These are phyloP conservation scores for Cyprinodon variegatus DNA, from an alignment of 2,113 vertebrate species.

Conservation along the genomic window DNA sequence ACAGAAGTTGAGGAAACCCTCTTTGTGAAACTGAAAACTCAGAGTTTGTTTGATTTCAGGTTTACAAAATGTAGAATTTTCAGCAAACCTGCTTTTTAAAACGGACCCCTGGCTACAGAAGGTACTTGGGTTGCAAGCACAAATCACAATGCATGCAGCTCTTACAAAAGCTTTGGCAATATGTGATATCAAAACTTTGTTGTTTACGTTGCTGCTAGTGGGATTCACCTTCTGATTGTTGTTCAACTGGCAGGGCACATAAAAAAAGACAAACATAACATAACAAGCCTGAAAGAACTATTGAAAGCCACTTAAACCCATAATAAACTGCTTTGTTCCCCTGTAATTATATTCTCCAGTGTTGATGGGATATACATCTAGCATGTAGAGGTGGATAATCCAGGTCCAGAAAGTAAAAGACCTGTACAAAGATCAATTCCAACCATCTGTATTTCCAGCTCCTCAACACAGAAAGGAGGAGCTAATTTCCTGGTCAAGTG, in stretches of 20 bases:
- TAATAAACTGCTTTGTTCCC: constrained; percentile 31
- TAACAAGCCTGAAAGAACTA: constrained; percentile 31
- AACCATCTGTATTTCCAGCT: too few species aligned
- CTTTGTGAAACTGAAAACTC: too few species aligned
- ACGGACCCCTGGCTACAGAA: constrained; percentile 5
- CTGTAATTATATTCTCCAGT: constrained; percentile 11
- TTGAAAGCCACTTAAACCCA: constrained; percentile 35
- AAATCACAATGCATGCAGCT: constrained; percentile 33
- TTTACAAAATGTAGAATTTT: too few species aligned
- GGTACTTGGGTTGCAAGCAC: constrained; percentile 35
- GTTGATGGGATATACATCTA: constrained; percentile 3
- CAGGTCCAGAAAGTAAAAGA: too few species aligned
- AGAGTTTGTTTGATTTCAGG: too few species aligned
- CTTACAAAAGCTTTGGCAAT: constrained; percentile 28
- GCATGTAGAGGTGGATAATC: too few species aligned
- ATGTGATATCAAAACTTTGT: constrained; percentile 43
- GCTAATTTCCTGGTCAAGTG: too few species aligned
- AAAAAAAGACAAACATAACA: constrained; percentile 50
- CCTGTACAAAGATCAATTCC: too few species aligned
- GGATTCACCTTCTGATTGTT: constrained; percentile 54
- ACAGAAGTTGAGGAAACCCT: too few species aligned
- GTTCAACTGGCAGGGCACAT: constrained; percentile 51
- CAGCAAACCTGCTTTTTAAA: too few species aligned
- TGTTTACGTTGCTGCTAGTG: constrained; percentile 51
- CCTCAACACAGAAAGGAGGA: too few species aligned